Evolutionary conservation across 35 echinoderm and acorn worm species (phyloP).

Genomic region (Nesometra sesokonis): DNA sequence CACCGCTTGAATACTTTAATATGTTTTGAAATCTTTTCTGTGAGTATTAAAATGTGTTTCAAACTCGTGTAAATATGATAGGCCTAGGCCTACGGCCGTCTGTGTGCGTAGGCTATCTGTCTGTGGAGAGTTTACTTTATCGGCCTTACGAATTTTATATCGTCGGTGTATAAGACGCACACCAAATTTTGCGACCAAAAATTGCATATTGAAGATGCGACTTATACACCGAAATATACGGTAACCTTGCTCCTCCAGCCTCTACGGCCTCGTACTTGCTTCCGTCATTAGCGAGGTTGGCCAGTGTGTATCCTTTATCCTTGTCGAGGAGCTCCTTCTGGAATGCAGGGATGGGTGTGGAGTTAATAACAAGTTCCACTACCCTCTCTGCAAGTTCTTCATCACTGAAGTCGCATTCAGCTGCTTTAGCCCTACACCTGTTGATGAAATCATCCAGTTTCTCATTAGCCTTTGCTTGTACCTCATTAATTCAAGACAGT

Average conservation of each 20-base stretch:
- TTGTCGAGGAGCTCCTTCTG: conserved; percentile 29
- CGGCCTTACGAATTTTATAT: too few species aligned
- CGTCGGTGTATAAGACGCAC: too few species aligned
- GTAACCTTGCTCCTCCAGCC: neutral
- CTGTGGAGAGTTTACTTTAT: too few species aligned
- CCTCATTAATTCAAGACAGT: conserved; percentile 36
- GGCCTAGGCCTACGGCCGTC: too few species aligned
- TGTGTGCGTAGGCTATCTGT: too few species aligned
- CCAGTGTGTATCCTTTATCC: neutral
- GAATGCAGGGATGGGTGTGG: conserved; percentile 2
- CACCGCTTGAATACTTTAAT: too few species aligned
- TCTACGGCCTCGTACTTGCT: conserved; percentile 32
- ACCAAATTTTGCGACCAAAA: too few species aligned
- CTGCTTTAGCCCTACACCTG: conserved; percentile 11
- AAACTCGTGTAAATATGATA: too few species aligned
- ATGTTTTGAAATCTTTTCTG: too few species aligned
- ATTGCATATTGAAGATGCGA: too few species aligned
- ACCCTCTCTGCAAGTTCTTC: conserved; percentile 29
- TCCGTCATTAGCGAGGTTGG: neutral
- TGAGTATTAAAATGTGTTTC: too few species aligned
- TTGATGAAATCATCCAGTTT: conserved; percentile 43
- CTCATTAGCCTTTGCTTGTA: conserved; percentile 28
- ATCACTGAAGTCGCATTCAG: conserved; percentile 11
- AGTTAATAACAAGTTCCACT: conserved; percentile 26
- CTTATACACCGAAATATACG: too few species aligned